Evolutionary conservation across 2,113 vertebrate species (phyloP).

Genomic region (Cyphomyrus discorhynchus): DNA sequence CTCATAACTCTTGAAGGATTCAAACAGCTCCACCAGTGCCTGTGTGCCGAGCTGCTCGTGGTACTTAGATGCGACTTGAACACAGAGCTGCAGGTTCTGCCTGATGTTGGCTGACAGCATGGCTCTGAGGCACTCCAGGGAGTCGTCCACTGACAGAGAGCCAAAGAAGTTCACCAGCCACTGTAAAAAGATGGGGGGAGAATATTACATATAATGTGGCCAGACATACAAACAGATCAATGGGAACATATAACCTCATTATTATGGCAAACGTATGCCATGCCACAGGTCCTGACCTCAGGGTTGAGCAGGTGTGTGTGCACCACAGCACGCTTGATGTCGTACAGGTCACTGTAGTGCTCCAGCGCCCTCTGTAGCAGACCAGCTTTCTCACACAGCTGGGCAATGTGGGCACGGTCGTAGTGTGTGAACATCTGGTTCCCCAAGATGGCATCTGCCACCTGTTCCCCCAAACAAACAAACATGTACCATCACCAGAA

Average conservation of each 20-base stretch:
- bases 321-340: slow-evolving; percentile 83
- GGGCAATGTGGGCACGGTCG: slow-evolving; percentile 78
- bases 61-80: slow-evolving; percentile 87
- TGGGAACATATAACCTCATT: not conserved
- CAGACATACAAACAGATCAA: not conserved
- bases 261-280: slow-evolving; percentile 33
- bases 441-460: slow-evolving; percentile 86
- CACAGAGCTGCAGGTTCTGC: slow-evolving; percentile 84
- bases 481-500: not conserved
- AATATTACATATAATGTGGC: not conserved
- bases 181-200: slow-evolving; percentile 43
- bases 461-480: slow-evolving; percentile 52
- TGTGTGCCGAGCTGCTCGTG: slow-evolving; percentile 84
- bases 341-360: slow-evolving; percentile 80
- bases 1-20: slow-evolving; percentile 89
- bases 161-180: slow-evolving; percentile 90
- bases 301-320: slow-evolving; percentile 87
- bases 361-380: slow-evolving; percentile 82
- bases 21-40: slow-evolving; percentile 82
- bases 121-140: slow-evolving; percentile 77
- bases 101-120: slow-evolving; percentile 83
- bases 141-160: slow-evolving; percentile 82
- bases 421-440: slow-evolving; percentile 95
- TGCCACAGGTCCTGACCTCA: slow-evolving; percentile 52
- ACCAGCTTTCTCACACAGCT: slow-evolving; percentile 87